Base-by-base conservation (phyloP, 2,797 vertebrate genomes). In the Prionace glauca region DNA sequence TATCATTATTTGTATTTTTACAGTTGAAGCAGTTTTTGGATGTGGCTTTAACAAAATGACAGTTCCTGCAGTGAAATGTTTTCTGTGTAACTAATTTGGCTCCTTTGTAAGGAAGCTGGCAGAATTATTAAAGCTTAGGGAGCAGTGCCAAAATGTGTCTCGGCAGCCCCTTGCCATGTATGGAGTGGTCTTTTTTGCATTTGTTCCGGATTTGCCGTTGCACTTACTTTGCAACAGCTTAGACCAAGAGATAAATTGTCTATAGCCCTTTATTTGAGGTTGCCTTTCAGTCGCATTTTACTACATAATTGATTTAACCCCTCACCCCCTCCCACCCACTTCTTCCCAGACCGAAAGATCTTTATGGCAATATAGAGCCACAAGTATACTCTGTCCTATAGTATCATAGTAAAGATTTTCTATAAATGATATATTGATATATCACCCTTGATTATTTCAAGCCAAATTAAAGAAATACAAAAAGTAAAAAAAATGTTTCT, bases 181-280 rank as follows among this genome's bases (percentile, higher is more conserved):
- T 72, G 67, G 41, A 41, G 11, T n/a, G 18, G 45, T 77, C 41
- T 74, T 72, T 45, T 94, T 72, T 72, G 41, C 67, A 74, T 94
- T 71, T 72, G 36, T 69, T 71, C 67, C 72, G 92, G 92, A 41
- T 71, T 94, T 50, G 50, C 8, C 29, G 20, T 77, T 62, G 62
- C 29, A 91, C 88, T 91, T 91, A 91, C 88, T 91, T 91, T 65
- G 24, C 88, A 91, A 65, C 93, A 60, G 71, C 67, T 92, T 77
- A 95, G 29, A 50, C 88, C 12, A 65, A 36, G 72, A 77, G 72
- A 91, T 91, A 91, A 77, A 77, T 36, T 56, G 29, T 50, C 41
- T 45, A 95, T 77, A 77, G 11, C 24, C 29, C 45, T 32, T 56
- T 65, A 77, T 94, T 29, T 56, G 36, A 60, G 9, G 14, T 95